These are phyloP conservation scores for Mus spretus DNA, from an alignment of 2,797 vertebrate species.

Conservation along the genomic window DNA sequence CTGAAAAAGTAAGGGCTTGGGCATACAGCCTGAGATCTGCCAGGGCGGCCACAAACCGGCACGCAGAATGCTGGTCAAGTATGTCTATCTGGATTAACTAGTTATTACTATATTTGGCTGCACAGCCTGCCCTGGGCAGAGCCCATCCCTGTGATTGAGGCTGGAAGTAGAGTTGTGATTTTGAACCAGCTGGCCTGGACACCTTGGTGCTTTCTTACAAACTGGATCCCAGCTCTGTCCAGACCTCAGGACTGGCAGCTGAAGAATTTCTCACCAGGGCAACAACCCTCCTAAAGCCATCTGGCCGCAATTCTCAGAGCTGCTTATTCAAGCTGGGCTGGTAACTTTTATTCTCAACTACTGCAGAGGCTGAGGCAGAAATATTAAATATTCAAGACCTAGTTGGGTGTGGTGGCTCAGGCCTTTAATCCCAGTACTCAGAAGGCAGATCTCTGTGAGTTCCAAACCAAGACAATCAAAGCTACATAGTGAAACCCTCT, in stretches of 20 bases:
- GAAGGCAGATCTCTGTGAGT: not conserved
- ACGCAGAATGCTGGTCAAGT: constrained; percentile 12
- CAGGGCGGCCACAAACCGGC: not conserved
- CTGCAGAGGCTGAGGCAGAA: not conserved
- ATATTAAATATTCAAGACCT: not conserved
- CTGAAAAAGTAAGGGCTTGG: not conserved
- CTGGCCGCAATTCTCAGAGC: not conserved
- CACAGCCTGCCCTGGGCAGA: constrained; percentile 47
- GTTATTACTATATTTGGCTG: constrained; percentile 66
- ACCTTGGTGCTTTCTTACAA: constrained; percentile 69
- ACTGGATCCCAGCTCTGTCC: constrained; percentile 70
- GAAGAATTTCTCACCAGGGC: constrained; percentile 61
- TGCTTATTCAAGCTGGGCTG: constrained; percentile 46
- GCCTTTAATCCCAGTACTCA: not conserved
- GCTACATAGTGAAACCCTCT: not conserved
- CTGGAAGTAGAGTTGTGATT: constrained; percentile 65
- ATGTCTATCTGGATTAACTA: constrained; percentile 62
- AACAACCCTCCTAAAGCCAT: constrained; percentile 61
- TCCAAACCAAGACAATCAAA: not conserved
- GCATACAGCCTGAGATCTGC: not conserved
- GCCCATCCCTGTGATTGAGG: constrained; percentile 26
- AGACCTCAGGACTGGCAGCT: constrained; percentile 23
- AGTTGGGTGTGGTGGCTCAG: not conserved
- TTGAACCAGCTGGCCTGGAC: constrained; percentile 56
- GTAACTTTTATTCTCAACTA: not conserved